Base-by-base conservation (phyloP, 2,888 invertebrate species). In the Rhagonycha fulva region DNA sequence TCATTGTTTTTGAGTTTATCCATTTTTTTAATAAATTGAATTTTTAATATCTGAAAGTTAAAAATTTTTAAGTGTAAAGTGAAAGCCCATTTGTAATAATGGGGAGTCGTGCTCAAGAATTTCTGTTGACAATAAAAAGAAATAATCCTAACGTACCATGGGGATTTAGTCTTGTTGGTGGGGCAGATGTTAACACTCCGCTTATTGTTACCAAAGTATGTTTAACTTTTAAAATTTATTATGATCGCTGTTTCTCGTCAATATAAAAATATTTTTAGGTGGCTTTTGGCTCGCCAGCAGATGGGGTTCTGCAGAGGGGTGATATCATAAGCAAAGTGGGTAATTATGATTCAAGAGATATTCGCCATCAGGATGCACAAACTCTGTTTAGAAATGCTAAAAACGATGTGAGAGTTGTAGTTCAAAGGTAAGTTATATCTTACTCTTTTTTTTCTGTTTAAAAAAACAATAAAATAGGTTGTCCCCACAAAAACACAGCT, bases 351-450 rank as follows among this genome's bases (percentile, higher is more conserved):
- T 93, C 95, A 68, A 91, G 95, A 78, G 94, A 95, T 86, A 90
- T 98, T 84, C 91, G 96, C 84, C 98, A 98, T 86, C 94, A 96
- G 87, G 96, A 97, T 89, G 98, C 97, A 73, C 96, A 96, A 89
- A 94, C 93, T 86, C 90, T 96, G 80, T 96, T 96, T 88, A 93
- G 92, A 87, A 94, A 94, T 86, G 94, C 96, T 79, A 93, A 93
- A 77, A 94, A 93, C 85, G 92, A 93, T 84, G 94, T 96, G 85
- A 92, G 92, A 87, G 89, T 96, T 81, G 95, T 94, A 81, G 92
- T 96, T 77, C 95, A 96, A 89, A 94, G 96, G 96, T 94, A 88
- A 85, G 72, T 66, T 9, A 66, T 68, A 24, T 23, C 26, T 24
- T 10, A n/a, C 63, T 69, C 23, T 12, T 28, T 28, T 62, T 71